Evolutionary conservation across 2,888 invertebrate genomes (phyloP).

Genomic region (Pyrochroa serraticornis): DNA sequence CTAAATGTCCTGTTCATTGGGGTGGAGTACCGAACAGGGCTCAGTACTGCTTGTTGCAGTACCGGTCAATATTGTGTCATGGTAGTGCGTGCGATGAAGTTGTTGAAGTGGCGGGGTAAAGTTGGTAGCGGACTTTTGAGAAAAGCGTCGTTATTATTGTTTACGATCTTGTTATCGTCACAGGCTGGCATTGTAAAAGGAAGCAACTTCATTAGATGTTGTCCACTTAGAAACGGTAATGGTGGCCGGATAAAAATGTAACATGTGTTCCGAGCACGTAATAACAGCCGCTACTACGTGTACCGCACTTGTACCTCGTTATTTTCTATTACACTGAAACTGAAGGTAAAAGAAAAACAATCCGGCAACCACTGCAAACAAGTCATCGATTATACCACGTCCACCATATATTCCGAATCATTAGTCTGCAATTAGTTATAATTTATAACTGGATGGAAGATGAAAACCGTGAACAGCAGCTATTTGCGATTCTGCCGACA

Average conservation of each 20-base stretch:
- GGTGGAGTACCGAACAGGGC: too few species aligned
- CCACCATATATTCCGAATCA: slow-evolving; percentile 20
- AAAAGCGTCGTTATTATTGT: background rate
- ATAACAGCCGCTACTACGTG: slow-evolving; percentile 19
- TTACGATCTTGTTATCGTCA: slow-evolving; percentile 6
- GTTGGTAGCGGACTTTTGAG: too few species aligned
- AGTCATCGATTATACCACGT: slow-evolving; percentile 9
- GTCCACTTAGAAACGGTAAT: slow-evolving; percentile 28
- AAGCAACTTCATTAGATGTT: slow-evolving; percentile 25
- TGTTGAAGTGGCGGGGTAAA: too few species aligned
- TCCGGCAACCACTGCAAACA: slow-evolving; percentile 10
- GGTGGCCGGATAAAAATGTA: slow-evolving; percentile 27
- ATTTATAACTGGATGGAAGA: slow-evolving; percentile 7
- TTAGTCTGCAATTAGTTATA: slow-evolving; percentile 17
- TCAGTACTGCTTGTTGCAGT: too few species aligned
- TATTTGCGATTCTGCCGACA: slow-evolving; percentile 7
- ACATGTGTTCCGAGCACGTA: slow-evolving; percentile 29
- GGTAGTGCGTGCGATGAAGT: too few species aligned
- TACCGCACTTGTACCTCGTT: slow-evolving; percentile 23
- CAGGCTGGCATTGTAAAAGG: slow-evolving; percentile 10
- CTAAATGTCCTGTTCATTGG: too few species aligned
- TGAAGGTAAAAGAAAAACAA: slow-evolving; percentile 14
- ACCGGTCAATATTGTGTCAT: too few species aligned
- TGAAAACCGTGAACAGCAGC: slow-evolving; percentile 6
- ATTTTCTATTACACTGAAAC: slow-evolving; percentile 20